Conservation (phyloP, 2,113 vertebrate genomes). For the Sisor rabdophorus region DNA sequence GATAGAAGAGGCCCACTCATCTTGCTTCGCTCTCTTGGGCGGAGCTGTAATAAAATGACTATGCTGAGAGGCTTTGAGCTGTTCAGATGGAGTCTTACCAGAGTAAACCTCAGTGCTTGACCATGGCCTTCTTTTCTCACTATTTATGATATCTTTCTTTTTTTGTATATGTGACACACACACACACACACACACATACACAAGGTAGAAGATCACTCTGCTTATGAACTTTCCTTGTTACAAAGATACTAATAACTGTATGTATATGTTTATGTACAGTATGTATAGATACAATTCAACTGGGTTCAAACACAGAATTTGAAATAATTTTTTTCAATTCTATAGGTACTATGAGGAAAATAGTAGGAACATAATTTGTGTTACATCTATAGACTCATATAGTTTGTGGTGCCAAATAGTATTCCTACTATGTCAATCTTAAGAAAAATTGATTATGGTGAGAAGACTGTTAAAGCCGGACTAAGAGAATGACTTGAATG, state of each 20-base stretch:
- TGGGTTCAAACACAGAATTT: conserved; percentile 27
- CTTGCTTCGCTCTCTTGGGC: conserved; percentile 38
- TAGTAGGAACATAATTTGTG: conserved; percentile 40
- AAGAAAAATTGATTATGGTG: conserved; percentile 28
- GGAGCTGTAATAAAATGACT: conserved; percentile 35
- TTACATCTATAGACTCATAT: too few relatives aligned
- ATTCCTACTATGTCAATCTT: conserved; percentile 20
- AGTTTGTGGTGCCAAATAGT: conserved; percentile 26
- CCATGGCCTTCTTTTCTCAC: conserved; percentile 65
- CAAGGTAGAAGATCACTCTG: conserved; percentile 54
- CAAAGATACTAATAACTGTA: conserved; percentile 52
- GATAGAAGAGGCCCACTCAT: conserved; percentile 60
- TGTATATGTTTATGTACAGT: conserved; percentile 18
- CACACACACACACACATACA: conserved; percentile 8
- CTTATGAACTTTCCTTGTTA: conserved; percentile 57
- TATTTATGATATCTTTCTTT: conserved; percentile 53
- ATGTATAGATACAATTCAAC: neutral
- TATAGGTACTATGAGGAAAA: conserved; percentile 53
- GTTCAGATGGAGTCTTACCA: conserved; percentile 68
- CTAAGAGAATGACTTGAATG: neutral
- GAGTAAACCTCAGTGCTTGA: conserved; percentile 73
- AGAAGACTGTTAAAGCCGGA: neutral
- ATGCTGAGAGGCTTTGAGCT: conserved; percentile 48
- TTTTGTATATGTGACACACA: conserved; percentile 5
- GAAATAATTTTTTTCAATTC: too few relatives aligned